These are phyloP conservation scores for Sussaba pulchella DNA, from an alignment of 2,888 invertebrate species.

Conservation along the genomic window DNA sequence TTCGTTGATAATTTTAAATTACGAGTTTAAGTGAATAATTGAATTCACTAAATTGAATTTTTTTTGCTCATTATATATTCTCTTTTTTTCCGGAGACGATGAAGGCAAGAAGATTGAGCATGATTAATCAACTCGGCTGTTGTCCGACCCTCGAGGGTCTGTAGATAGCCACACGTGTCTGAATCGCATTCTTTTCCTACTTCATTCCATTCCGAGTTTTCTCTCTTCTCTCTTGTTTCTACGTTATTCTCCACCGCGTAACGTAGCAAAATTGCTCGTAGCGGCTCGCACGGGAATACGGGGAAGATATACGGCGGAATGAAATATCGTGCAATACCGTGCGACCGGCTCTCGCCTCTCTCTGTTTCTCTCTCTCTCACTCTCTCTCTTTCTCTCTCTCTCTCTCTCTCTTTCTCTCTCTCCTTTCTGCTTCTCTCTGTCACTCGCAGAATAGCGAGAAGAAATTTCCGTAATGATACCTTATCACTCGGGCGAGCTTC, in stretches of 20 bases:
- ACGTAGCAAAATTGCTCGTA: conserved; percentile 68
- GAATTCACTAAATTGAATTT: conserved; percentile 25
- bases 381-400: conserved; percentile 1
- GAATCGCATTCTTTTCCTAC: conserved; percentile 17
- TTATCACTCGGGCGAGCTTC: conserved; percentile 64
- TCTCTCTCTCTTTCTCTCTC: background rate
- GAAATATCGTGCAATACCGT: conserved; percentile 73
- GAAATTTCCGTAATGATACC: conserved; percentile 62
- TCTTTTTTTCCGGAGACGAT: conserved; percentile 39
- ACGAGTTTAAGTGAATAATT: conserved; percentile 4
- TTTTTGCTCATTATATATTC: conserved; percentile 16
- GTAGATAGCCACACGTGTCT: conserved; percentile 24
- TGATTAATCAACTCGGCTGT: conserved; percentile 68
- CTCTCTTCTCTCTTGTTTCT: conserved; percentile 31
- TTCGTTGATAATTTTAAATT: background rate
- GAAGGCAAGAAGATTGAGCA: conserved; percentile 64
- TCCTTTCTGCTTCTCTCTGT: background rate
- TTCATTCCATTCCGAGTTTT: conserved; percentile 23
- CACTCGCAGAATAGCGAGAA: conserved; percentile 2
- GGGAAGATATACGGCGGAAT: conserved; percentile 69
- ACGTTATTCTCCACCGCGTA: conserved; percentile 52
- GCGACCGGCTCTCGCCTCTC: conserved; percentile 13
- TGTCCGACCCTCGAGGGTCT: conserved; percentile 22
- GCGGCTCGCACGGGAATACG: conserved; percentile 66
- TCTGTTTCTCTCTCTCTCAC: conserved; percentile 8